Evolutionary conservation across 2,113 vertebrate genomes (phyloP), one percentile per base, ranked within the genome.

Genomic region (Indri indri): DNA sequence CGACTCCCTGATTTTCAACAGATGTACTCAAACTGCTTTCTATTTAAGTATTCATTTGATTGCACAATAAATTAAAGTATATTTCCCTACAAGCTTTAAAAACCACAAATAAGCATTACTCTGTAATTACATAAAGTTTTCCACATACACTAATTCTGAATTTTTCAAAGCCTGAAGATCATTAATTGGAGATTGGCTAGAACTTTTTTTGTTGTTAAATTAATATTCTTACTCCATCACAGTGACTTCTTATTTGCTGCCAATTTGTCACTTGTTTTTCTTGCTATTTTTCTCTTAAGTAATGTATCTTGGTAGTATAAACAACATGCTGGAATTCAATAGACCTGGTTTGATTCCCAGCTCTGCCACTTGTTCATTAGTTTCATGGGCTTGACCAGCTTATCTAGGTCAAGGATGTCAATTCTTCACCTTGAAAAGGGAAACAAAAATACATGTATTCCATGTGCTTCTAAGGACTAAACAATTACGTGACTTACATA

Each of bases 41-140:
- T 52, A 37, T 34, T 91, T 85, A 90, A 45, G 73, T 47, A 42
- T 85, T 94, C 84, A 66, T 90, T 85, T 66, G 89, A 42, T 86
- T 90, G 18, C 8, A 76, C 32, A 70, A n/a, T 40, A 30, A 70
- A 59, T 37, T 74, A 66, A 42, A 83, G 1, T 85, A 4, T 66
- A 84, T 95, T 91, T 65, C 47, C 52, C 27, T 65, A 68, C 2
- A 89, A 80, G 18, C n/a, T 66, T 79, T 80, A 68, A 74, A 91
- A 79, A 92, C 7, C 40, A 85, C 9, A 90, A 74, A 34, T 76
- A 74, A 52, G 27, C 12, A 65, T 65, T 80, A 79, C 45, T 88
- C 88, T 77, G 84, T 94, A 79, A 54, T 74, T 23, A 47, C 25
- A 40, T 61, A 83, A 84, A 65, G 37, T 66, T 52, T 42, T 68